Percentiles rank a stretch among this genome's conserved stretches.
These are phyloP conservation scores for Drosophila kepulauana DNA, from an alignment of 1,140 invertebrate genomes.

Conservation along the genomic window DNA sequence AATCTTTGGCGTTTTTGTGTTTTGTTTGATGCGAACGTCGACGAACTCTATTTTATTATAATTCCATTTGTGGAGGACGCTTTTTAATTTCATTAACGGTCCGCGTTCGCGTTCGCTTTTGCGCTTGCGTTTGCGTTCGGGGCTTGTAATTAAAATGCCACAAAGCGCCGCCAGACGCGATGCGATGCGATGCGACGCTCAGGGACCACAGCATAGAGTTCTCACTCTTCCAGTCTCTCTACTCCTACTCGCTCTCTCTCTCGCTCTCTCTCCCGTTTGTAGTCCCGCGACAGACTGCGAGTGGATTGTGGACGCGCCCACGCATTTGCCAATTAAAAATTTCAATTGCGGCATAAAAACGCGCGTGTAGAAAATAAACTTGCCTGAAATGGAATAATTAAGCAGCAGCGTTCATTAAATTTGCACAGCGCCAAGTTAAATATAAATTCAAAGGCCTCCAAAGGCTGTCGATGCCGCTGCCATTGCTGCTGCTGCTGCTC, in stretches of 20 bases:
- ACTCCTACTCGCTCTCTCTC: background rate
- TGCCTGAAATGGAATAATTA: constrained; percentile 80
- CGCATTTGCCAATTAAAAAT: constrained; percentile 83
- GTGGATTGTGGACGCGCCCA: constrained; percentile 78
- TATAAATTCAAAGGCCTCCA: constrained; percentile 51
- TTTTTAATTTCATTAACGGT: constrained; percentile 77
- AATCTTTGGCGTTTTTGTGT: constrained; percentile 48
- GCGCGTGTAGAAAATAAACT: constrained; percentile 80
- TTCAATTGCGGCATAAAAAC: constrained; percentile 81
- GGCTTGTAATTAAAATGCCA: constrained; percentile 79
- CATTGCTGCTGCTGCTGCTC: background rate
- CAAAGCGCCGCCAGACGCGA: constrained; percentile 63
- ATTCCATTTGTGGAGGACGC: constrained; percentile 70
- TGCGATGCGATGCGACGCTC: constrained; percentile 27
- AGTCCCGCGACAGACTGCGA: constrained; percentile 26
- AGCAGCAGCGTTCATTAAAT: constrained; percentile 77
- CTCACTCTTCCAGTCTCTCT: background rate
- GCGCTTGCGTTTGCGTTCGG: constrained; percentile 18
- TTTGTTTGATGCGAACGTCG: constrained; percentile 6
- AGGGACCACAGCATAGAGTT: constrained; percentile 11
- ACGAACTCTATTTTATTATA: constrained; percentile 77
- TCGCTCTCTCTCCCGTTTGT: background rate
- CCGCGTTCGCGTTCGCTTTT: background rate
- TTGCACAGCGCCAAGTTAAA: constrained; percentile 67
- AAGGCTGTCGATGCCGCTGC: background rate